phyloP scores from a whole-genome alignment of 2,113 vertebrate genomes.

The Murina feae region DNA sequence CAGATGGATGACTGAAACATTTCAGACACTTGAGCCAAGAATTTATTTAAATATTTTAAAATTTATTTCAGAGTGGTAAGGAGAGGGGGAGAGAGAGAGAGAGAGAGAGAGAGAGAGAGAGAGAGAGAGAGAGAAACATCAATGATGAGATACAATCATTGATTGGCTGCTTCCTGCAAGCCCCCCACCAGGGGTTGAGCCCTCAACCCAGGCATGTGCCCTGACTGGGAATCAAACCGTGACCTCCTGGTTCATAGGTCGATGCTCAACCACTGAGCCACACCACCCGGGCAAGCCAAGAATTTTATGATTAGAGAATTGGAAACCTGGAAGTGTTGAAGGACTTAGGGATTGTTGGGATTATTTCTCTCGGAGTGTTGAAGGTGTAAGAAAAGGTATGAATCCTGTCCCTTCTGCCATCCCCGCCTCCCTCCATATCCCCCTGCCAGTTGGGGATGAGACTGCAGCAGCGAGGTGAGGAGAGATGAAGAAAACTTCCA shows the following conservation, averaged over 20 bases:
- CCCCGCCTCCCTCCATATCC: neutral
- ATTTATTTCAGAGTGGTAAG: no score
- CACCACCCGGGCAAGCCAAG: no score
- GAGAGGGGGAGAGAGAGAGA: no score
- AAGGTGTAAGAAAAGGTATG: neutral
- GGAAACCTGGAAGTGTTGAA: conserved; percentile 3
- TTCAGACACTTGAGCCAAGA: neutral
- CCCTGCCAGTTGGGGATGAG: neutral
- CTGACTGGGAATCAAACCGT: no score
- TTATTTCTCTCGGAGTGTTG: neutral
- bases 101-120: no score
- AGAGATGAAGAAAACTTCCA: neutral
- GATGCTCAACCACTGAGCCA: no score
- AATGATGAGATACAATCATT: no score
- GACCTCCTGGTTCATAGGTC: no score
- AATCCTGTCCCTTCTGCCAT: neutral
- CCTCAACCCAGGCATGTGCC: no score
- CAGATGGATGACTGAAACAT: neutral
- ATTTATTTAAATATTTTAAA: neutral
- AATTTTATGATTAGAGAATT: neutral
- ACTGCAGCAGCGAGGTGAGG: neutral
- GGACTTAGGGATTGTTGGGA: neutral
- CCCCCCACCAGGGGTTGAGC: no score
- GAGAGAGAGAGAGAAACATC: no score
- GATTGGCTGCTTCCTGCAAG: no score